Percentiles rank a stretch among this genome's conserved stretches.
These are phyloP conservation scores for Neolamprologus ventralis DNA, from an alignment of 2,113 vertebrate species.

Conservation along the genomic window DNA sequence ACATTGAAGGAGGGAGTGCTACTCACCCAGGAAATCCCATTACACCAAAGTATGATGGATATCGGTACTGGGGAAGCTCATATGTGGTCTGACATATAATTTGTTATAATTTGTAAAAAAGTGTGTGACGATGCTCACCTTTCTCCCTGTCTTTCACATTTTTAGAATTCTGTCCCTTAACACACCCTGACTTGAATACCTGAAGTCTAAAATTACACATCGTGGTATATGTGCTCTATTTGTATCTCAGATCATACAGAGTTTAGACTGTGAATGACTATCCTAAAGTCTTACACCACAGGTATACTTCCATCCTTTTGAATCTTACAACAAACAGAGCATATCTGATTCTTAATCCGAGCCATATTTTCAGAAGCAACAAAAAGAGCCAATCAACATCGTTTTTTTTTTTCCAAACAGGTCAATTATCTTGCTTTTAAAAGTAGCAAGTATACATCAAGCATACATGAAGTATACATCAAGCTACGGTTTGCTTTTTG, in stretches of 20 bases:
- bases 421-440: neutral
- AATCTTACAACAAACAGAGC: neutral
- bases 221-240: neutral
- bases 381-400: neutral
- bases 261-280: neutral
- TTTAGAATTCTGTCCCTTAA: neutral
- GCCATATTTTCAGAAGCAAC: neutral
- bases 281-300: neutral
- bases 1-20: constrained; percentile 70
- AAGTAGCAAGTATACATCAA: neutral
- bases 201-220: neutral
- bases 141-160: constrained; percentile 45
- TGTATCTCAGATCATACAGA: neutral
- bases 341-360: neutral
- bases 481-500: neutral
- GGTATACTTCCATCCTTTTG: neutral
- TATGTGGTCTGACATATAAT: constrained; percentile 70
- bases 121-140: constrained; percentile 26
- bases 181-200: neutral
- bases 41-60: constrained; percentile 76
- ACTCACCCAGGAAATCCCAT: constrained; percentile 72
- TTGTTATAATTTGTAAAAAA: constrained; percentile 66
- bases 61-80: constrained; percentile 56
- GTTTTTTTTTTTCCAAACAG: neutral
- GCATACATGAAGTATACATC: neutral